These are phyloP conservation scores for Furcifer pardalis DNA, from an alignment of 2,797 vertebrate genomes.

Conservation along the genomic window DNA sequence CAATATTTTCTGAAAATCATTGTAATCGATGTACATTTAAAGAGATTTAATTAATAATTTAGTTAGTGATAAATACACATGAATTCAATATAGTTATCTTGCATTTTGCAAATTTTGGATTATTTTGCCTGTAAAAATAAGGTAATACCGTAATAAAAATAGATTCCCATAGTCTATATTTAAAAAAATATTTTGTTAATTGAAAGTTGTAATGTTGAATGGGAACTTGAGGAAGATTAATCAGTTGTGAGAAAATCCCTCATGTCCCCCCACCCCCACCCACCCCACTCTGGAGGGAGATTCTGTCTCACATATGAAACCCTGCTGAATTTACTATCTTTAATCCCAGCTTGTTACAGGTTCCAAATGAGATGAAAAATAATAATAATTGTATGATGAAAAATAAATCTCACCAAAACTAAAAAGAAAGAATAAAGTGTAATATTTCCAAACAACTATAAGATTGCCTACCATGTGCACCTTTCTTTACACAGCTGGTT, in stretches of 20 bases:
- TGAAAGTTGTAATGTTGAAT: constrained; percentile 27
- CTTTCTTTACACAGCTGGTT: constrained; percentile 45
- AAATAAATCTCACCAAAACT: constrained; percentile 51
- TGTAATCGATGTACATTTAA: constrained; percentile 33
- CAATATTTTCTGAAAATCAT: neutral
- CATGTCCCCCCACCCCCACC: constrained; percentile 1
- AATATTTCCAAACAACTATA: constrained; percentile 54
- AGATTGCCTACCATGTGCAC: constrained; percentile 53
- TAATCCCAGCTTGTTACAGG: constrained; percentile 51
- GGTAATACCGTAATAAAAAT: constrained; percentile 31
- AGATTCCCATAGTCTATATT: constrained; percentile 24
- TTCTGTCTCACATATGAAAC: constrained; percentile 38
- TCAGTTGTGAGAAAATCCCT: constrained; percentile 39
- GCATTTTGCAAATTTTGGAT: neutral
- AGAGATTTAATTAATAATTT: constrained; percentile 24
- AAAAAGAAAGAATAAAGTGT: constrained; percentile 50
- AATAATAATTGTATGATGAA: no score
- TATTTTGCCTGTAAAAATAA: constrained; percentile 44
- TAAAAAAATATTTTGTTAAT: no score
- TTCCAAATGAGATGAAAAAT: constrained; percentile 59
- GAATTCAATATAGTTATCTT: constrained; percentile 42
- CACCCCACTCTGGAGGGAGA: neutral
- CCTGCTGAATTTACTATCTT: constrained; percentile 47
- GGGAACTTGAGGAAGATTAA: constrained; percentile 32
- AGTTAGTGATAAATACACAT: constrained; percentile 29